phyloP scores from a whole-genome alignment of 2,113 vertebrate genomes.

The Crotophaga sulcirostris region DNA sequence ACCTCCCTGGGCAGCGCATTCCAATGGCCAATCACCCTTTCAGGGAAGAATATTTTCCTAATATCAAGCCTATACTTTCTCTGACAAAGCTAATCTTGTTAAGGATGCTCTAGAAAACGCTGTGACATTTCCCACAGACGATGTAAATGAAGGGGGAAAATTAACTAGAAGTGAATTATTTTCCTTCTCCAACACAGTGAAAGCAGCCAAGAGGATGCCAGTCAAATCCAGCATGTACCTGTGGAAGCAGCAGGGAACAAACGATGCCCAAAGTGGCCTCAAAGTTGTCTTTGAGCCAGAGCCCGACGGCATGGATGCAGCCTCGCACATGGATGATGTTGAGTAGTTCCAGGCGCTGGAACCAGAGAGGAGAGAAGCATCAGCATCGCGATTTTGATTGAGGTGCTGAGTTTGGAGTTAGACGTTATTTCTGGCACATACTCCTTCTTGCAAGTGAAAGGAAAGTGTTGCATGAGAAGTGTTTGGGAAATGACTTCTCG shows the following conservation, averaged over 20 bases:
- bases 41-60: too few relatives aligned
- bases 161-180: fast-evolving
- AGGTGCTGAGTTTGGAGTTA: background rate
- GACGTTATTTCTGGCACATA: background rate
- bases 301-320: constrained; percentile 88
- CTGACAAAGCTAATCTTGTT: too few relatives aligned
- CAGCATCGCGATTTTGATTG: fast-evolving
- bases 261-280: constrained; percentile 81
- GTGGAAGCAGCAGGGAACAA: constrained; percentile 84
- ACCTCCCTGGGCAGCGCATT: too few relatives aligned
- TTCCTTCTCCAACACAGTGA: too few relatives aligned
- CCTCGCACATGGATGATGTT: constrained; percentile 85
- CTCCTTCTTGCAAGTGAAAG: background rate
- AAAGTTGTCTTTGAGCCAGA: constrained; percentile 90
- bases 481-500: background rate
- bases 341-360: constrained; percentile 82
- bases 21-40: too few relatives aligned
- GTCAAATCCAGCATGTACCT: constrained; percentile 56
- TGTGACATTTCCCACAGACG: background rate
- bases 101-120: background rate
- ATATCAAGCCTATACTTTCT: too few relatives aligned
- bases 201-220: fast-evolving
- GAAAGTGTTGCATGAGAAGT: background rate
- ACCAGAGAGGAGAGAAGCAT: background rate
- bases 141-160: background rate